A percentile compares a stretch with the other conserved stretches of the same genome.
Evolutionary conservation across 2,797 vertebrate genomes (phyloP).

Genomic region (Enteromius paludinosus): DNA sequence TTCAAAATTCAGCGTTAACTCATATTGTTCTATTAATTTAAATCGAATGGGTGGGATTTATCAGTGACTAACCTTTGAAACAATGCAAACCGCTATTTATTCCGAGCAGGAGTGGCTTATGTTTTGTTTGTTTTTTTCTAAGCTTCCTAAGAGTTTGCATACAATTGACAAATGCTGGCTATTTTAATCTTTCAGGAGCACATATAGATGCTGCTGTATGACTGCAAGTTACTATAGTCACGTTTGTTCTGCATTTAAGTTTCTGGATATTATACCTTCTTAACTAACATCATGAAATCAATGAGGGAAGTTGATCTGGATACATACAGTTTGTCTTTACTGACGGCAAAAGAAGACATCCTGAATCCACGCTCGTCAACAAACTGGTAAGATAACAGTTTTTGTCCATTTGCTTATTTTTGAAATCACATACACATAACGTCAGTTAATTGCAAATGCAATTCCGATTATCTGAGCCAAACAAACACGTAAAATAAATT

Average conservation of each 20-base stretch:
- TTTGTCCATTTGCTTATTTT: background rate
- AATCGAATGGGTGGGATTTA: constrained; percentile 28
- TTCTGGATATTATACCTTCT: background rate
- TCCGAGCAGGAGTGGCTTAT: constrained; percentile 46
- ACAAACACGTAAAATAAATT: background rate
- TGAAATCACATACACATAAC: background rate
- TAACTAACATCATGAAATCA: constrained; percentile 31
- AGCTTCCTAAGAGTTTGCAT: constrained; percentile 40
- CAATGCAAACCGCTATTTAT: constrained; percentile 37
- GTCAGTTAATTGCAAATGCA: background rate
- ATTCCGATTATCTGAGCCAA: too few relatives aligned
- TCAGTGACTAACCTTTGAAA: constrained; percentile 26
- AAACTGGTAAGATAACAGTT: constrained; percentile 65
- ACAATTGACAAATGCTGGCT: constrained; percentile 47
- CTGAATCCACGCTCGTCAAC: constrained; percentile 66
- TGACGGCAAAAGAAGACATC: constrained; percentile 73
- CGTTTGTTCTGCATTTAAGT: background rate
- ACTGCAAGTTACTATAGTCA: background rate
- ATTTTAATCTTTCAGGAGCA: constrained; percentile 42
- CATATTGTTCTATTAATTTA: background rate
- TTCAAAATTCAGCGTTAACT: background rate
- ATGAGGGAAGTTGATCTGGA: constrained; percentile 66
- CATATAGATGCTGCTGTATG: constrained; percentile 2
- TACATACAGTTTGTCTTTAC: constrained; percentile 69
- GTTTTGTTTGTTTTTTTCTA: constrained; percentile 6